These are phyloP conservation scores for Cosmopolites sordidus DNA, from an alignment of 2,888 invertebrate genomes.

Conservation along the genomic window DNA sequence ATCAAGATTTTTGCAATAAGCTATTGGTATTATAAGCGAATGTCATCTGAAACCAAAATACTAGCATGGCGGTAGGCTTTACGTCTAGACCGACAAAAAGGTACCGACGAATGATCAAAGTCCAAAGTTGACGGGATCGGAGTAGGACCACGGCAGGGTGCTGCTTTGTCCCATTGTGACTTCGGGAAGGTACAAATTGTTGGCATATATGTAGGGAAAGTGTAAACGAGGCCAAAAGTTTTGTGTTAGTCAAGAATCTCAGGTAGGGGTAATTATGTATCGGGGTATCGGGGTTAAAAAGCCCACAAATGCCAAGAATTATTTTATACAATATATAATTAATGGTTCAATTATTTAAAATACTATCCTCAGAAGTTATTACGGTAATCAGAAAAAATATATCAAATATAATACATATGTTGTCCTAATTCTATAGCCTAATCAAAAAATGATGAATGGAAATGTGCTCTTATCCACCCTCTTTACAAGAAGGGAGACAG, in stretches of 20 bases:
- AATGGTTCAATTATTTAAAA: no score
- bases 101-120: constrained; percentile 14
- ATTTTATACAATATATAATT: no score
- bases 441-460: no score
- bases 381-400: no score
- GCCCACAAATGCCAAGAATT: no score
- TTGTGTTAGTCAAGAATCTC: neutral
- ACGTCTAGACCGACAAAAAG: constrained; percentile 19
- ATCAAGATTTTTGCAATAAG: constrained; percentile 24
- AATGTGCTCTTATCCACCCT: no score
- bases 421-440: no score
- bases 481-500: no score
- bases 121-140: constrained; percentile 10
- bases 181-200: constrained; percentile 21
- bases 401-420: no score
- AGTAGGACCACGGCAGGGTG: constrained; percentile 19
- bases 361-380: no score
- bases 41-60: constrained; percentile 26
- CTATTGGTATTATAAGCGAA: constrained; percentile 19
- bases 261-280: neutral
- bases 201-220: constrained; percentile 18
- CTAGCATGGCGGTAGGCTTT: constrained; percentile 16
- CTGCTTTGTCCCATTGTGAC: constrained; percentile 15
- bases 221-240: constrained; percentile 1
- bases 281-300: no score